A percentile compares a stretch with the other conserved stretches of the same genome.
phyloP scores from a whole-genome alignment of 2,113 vertebrate genomes.

The Prolemur simus region DNA sequence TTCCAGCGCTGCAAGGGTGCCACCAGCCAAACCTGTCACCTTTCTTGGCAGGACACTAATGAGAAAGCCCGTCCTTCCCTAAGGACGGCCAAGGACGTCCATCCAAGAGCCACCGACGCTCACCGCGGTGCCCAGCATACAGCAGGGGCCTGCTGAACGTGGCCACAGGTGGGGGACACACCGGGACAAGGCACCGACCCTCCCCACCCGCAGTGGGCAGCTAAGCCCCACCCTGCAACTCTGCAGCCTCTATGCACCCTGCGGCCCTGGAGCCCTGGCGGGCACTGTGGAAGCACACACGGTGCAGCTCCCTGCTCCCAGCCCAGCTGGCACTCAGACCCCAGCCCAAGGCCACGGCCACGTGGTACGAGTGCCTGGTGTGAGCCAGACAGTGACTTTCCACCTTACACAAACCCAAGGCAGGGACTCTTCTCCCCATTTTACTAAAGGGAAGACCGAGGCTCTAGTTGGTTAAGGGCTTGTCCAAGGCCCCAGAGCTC shows the following conservation, averaged over 20 bases:
- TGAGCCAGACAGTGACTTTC: background rate
- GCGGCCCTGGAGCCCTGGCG: background rate
- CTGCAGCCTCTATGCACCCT: background rate
- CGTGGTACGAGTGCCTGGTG: fast-evolving
- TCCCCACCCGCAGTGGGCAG: background rate
- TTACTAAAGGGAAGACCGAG: background rate
- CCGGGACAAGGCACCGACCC: background rate
- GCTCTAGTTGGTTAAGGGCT: background rate
- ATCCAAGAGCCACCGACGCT: fast-evolving
- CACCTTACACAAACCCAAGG: background rate
- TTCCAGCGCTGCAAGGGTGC: background rate
- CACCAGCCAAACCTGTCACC: background rate
- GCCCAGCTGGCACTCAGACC: too few species aligned
- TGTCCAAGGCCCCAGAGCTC: background rate
- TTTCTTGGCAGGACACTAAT: fast-evolving
- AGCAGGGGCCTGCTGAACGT: fast-evolving
- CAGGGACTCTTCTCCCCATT: fast-evolving
- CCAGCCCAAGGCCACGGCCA: background rate
- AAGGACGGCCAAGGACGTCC: fast-evolving
- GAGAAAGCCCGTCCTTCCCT: background rate
- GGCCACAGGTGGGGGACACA: fast-evolving
- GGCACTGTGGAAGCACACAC: background rate
- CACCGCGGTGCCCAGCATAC: fast-evolving
- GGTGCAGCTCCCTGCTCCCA: too few species aligned
- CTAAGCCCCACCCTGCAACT: too few species aligned